These are phyloP conservation scores for Sebastes cheni DNA, from an alignment of 2,797 vertebrate species.

Conservation along the genomic window DNA sequence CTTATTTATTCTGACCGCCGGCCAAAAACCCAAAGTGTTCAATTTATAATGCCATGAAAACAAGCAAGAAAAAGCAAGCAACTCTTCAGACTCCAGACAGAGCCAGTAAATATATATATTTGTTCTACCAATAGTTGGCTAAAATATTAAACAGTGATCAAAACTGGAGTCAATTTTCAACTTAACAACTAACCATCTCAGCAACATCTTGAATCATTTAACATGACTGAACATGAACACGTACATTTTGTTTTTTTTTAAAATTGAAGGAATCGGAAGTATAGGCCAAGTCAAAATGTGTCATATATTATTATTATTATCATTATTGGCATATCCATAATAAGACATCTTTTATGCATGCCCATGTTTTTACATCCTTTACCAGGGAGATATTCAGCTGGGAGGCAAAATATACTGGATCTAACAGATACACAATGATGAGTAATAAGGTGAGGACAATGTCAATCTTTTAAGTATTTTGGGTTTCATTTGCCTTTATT, in stretches of 20 bases:
- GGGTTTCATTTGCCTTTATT: neutral
- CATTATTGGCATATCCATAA: neutral
- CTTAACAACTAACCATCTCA: neutral
- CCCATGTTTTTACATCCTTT: neutral
- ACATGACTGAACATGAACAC: neutral
- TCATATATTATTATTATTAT: no score
- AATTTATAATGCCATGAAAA: constrained; percentile 23
- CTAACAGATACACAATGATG: neutral
- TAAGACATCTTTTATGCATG: no score
- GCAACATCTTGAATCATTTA: neutral
- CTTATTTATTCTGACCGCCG: constrained; percentile 34
- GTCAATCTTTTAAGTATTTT: neutral
- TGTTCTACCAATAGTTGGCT: neutral
- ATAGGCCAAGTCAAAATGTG: no score
- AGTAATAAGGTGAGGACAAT: neutral
- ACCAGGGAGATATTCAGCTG: neutral
- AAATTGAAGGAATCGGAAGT: no score
- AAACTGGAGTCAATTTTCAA: neutral
- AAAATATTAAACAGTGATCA: neutral
- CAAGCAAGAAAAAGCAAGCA: neutral
- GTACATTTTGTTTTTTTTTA: neutral
- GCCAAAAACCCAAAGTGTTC: constrained; percentile 14
- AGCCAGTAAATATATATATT: neutral
- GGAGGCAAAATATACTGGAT: no score
- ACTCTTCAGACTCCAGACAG: neutral